phyloP scores from a whole-genome alignment of 2,113 vertebrate species.

The Connochaetes taurinus region DNA sequence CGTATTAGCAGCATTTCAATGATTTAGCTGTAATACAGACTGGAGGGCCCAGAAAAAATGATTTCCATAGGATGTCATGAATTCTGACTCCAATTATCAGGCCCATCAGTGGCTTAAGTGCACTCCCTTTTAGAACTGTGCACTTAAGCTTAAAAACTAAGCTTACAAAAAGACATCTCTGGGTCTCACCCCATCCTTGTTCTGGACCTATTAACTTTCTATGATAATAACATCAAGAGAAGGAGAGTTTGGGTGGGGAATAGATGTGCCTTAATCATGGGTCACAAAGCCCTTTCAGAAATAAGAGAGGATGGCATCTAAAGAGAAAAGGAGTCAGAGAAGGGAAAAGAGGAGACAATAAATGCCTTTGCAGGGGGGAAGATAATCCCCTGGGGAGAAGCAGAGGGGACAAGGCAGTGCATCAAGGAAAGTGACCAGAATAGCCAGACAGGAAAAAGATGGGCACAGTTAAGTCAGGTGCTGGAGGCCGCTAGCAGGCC shows the following conservation, averaged over 20 bases:
- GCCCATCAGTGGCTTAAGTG: background rate
- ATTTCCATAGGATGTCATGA: background rate
- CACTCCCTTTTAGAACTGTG: background rate
- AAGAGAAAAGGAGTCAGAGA: background rate
- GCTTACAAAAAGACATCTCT: background rate
- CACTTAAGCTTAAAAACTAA: background rate
- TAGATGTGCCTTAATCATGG: background rate
- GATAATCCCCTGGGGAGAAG: background rate
- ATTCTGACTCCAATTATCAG: background rate
- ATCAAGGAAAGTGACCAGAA: background rate
- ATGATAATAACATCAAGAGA: background rate
- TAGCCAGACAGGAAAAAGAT: background rate
- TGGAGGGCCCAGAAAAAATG: background rate
- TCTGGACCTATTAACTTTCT: background rate
- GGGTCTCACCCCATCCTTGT: background rate
- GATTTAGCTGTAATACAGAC: conserved; percentile 24
- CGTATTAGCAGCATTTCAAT: background rate
- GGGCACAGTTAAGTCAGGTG: background rate
- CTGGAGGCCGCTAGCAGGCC: background rate
- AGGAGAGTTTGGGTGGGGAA: background rate
- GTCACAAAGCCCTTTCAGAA: background rate
- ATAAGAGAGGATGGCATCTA: background rate
- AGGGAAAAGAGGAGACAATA: background rate
- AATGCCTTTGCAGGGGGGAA: background rate
- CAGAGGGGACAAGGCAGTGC: background rate